Evolutionary conservation across 2,113 vertebrate species (phyloP).

Genomic region (Collichthys lucidus): DNA sequence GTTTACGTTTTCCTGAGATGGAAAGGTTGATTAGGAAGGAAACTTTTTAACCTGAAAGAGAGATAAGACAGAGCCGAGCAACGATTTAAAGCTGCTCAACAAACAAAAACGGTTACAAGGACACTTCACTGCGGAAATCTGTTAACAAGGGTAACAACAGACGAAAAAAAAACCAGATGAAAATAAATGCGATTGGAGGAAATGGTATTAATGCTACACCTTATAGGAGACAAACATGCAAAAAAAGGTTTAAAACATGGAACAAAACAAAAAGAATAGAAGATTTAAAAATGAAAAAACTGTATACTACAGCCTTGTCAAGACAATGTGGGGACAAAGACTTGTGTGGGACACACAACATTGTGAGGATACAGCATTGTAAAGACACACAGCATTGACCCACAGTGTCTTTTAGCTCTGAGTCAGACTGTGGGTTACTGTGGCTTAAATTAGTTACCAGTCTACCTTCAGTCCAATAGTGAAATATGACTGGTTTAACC

Average conservation of each 20-base stretch:
- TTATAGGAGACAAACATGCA: not conserved
- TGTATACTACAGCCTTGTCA: too few species aligned
- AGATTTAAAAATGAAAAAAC: too few species aligned
- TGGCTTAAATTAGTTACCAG: too few species aligned
- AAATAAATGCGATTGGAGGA: not conserved
- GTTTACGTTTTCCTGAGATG: not conserved
- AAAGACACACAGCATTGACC: not conserved
- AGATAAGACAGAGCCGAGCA: too few species aligned
- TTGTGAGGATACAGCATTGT: too few species aligned
- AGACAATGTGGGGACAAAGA: not conserved
- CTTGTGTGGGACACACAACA: too few species aligned
- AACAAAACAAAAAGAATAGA: not conserved
- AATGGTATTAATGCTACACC: not conserved
- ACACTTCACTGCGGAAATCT: not conserved
- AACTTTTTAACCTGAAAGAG: not conserved
- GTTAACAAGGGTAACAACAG: not conserved
- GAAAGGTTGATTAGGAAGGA: not conserved
- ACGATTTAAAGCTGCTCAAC: not conserved
- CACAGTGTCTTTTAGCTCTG: not conserved
- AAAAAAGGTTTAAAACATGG: not conserved
- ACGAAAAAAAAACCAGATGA: not conserved
- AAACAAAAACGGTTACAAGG: not conserved
- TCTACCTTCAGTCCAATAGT: not conserved
- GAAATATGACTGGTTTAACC: conserved; percentile 9
- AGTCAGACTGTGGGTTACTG: not conserved